Evolutionary conservation across 2,113 vertebrate genomes (phyloP).

Genomic region (Callopanchax toddi): DNA sequence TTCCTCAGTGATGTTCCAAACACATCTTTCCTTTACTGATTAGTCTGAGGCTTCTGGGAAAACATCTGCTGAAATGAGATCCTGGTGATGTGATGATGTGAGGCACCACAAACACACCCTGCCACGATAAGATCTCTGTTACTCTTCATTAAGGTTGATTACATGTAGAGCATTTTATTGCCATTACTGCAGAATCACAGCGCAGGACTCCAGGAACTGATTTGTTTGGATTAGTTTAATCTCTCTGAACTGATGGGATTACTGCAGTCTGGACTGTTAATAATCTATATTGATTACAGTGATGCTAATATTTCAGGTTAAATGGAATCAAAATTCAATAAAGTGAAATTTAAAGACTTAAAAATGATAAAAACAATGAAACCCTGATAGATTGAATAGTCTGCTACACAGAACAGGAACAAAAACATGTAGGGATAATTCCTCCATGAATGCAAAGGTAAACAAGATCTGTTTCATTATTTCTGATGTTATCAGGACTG

Average conservation of each 20-base stretch:
- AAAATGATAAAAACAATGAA: neutral
- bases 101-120: neutral
- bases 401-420: too few relatives aligned
- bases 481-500: too few relatives aligned
- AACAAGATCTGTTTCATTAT: too few relatives aligned
- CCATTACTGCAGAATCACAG: neutral
- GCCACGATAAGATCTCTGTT: slow-evolving; percentile 13
- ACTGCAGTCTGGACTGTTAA: slow-evolving; percentile 6
- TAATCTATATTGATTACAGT: neutral
- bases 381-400: too few relatives aligned
- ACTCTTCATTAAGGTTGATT: slow-evolving; percentile 10
- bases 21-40: neutral
- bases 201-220: neutral
- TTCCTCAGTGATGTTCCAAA: neutral
- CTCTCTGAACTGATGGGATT: slow-evolving; percentile 10
- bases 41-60: neutral
- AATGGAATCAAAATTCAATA: neutral
- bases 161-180: slow-evolving; percentile 16
- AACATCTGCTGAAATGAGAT: slow-evolving; percentile 7
- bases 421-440: too few relatives aligned
- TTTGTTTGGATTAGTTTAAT: slow-evolving; percentile 11
- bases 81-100: slow-evolving; percentile 3
- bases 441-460: too few relatives aligned
- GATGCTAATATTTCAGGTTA: neutral
- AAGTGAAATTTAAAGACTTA: neutral